Conservation (phyloP, 2,888 invertebrate species). For the Dione vanillae region DNA sequence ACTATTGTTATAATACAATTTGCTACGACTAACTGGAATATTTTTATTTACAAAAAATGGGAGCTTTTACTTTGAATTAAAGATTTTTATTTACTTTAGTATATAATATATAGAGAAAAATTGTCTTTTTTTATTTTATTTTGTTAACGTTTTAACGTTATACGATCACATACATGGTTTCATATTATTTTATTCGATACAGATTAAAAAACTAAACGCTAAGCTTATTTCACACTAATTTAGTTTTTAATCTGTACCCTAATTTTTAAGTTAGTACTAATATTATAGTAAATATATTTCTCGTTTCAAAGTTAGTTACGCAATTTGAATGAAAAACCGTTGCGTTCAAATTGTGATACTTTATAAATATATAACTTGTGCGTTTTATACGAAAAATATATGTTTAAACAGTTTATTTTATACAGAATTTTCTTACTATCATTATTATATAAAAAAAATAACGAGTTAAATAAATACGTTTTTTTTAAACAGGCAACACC, state of each 20-base stretch:
- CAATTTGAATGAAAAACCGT: slow-evolving; percentile 14
- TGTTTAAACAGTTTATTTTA: too few relatives aligned
- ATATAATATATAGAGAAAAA: slow-evolving; percentile 51
- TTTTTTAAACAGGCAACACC: background rate
- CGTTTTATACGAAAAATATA: too few relatives aligned
- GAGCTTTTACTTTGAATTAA: slow-evolving; percentile 34
- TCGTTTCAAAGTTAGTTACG: background rate
- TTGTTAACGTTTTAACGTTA: slow-evolving; percentile 29
- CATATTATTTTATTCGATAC: background rate
- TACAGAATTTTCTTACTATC: too few relatives aligned
- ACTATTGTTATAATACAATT: slow-evolving; percentile 79
- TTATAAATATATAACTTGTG: too few relatives aligned
- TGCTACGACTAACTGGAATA: slow-evolving; percentile 78
- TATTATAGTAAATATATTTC: slow-evolving; percentile 16
- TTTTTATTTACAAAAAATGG: slow-evolving; percentile 74
- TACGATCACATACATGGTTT: slow-evolving; percentile 33
- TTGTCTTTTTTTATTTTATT: slow-evolving; percentile 53
- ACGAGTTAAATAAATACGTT: background rate
- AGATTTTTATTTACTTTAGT: slow-evolving; percentile 48
- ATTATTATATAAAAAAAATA: background rate
- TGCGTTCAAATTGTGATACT: too few relatives aligned
- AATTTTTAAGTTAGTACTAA: slow-evolving; percentile 8
- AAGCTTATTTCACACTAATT: background rate
- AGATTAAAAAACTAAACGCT: slow-evolving; percentile 6
- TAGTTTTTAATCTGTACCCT: background rate